Base-by-base conservation (phyloP, 1,140 invertebrate genomes). In the Helicorthomorpha holstii region DNA sequence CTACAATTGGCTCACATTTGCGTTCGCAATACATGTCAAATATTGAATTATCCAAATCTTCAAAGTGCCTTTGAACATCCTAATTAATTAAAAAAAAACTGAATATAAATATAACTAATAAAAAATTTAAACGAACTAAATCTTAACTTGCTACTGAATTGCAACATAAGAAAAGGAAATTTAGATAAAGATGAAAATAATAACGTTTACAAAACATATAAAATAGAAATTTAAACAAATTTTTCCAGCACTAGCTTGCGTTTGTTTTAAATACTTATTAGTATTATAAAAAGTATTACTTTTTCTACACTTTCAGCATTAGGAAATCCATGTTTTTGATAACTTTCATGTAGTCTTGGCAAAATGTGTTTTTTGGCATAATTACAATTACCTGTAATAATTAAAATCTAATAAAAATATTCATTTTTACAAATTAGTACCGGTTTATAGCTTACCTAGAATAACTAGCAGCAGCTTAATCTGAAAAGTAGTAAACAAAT, bases 391-490 rank as follows among this genome's bases (percentile, higher is more conserved):
- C 87, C 88, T 47, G 91, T 73, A 42, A 87, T 83, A n/a, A n/a
- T n/a, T n/a, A n/a, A n/a, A 93, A 73, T 57, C 78, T 71, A 0
- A 80, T 78, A 49, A 94, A 72, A 12, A 88, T 75, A 38, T 76
- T 73, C 47, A 79, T 76, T 29, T 79, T 69, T 4, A 85, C 88
- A 64, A 87, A 91, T 43, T 79, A 79, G 66, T 87, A 91, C 68
- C 95, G 94, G 60, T 87, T 88, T 47, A 91, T 73, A 42, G 86
- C 83, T n/a, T n/a, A n/a, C n/a, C n/a, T n/a, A n/a, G n/a, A n/a
- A n/a, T n/a, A 48, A 90, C 83, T 22, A 95, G 71, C 51, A 94
- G 70, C 47, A 57, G 52, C 23, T 54, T 34, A 7, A n/a, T n/a
- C n/a, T n/a, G n/a, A n/a, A n/a, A n/a, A n/a, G n/a, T n/a, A n/a